Percentiles rank a stretch among this genome's conserved stretches.
Evolutionary conservation across 2,888 invertebrate genomes (phyloP).

Genomic region (Heliconius ismenius): DNA sequence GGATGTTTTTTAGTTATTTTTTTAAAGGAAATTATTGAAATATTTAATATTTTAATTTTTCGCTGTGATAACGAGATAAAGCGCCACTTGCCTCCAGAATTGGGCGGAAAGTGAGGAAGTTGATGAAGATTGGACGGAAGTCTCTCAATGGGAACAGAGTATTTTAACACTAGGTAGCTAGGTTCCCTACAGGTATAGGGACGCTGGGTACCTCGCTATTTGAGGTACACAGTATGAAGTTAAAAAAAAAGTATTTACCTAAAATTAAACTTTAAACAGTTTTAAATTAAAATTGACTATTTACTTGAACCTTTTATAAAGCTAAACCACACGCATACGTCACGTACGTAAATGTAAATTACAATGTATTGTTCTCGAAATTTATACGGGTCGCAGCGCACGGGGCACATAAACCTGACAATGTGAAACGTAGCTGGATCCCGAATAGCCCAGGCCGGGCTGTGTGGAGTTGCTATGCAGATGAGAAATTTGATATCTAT

Average conservation of each 20-base stretch:
- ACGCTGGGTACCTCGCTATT: no score
- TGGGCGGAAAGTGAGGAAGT: no score
- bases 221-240: no score
- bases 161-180: no score
- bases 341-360: constrained; percentile 25
- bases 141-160: no score
- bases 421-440: constrained; percentile 32
- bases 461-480: not conserved
- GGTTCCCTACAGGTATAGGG: no score
- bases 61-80: no score
- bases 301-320: not conserved
- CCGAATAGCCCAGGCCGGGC: constrained; percentile 6
- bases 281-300: not conserved
- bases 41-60: no score
- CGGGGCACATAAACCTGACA: constrained; percentile 35
- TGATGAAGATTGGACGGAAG: no score
- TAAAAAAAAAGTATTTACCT: no score
- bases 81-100: no score
- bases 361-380: constrained; percentile 21
- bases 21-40: no score
- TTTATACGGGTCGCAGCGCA: constrained; percentile 27
- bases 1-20: not conserved
- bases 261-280: not conserved
- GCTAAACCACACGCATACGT: constrained; percentile 2
- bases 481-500: constrained; percentile 2